Evolutionary conservation across 2,113 vertebrate species (phyloP).

Genomic region (Emydura subglobosa): DNA sequence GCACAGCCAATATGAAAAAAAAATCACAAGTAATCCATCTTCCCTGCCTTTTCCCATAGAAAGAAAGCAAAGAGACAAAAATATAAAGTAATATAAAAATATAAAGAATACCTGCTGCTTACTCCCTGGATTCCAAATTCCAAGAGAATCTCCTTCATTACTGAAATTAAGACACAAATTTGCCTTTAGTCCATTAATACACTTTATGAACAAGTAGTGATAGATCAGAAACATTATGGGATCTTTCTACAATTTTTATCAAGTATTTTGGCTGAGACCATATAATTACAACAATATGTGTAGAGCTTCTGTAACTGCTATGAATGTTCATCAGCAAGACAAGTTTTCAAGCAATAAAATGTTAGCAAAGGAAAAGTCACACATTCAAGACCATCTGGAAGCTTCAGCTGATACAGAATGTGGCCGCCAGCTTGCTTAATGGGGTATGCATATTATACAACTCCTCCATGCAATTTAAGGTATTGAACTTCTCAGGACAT

Average conservation of each 20-base stretch:
- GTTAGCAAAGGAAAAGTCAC: not conserved
- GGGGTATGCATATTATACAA: not conserved
- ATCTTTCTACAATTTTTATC: not conserved
- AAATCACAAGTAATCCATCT: not conserved
- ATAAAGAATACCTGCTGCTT: slow-evolving; percentile 75
- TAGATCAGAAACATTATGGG: not conserved
- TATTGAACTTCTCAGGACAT: not conserved
- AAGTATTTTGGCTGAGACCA: not conserved
- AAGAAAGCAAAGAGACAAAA: not conserved
- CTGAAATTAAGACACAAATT: slow-evolving; percentile 41
- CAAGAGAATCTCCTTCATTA: slow-evolving; percentile 84
- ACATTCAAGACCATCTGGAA: not conserved
- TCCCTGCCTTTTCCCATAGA: not conserved
- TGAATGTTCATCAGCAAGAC: not conserved
- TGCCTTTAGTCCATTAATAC: not conserved
- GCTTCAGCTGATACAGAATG: not conserved
- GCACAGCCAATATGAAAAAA: not conserved
- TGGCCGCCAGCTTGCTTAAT: not conserved
- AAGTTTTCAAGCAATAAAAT: not conserved
- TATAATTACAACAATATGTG: not conserved
- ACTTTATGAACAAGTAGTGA: not conserved
- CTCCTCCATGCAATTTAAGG: not conserved
- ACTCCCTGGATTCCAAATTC: slow-evolving; percentile 83
- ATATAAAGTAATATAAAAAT: not conserved
- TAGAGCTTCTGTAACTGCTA: not conserved